Percentiles rank a stretch among this genome's conserved stretches.
phyloP scores from a whole-genome alignment of 53 echinoderm and acorn worm genomes.

The Patiria pectinifera region DNA sequence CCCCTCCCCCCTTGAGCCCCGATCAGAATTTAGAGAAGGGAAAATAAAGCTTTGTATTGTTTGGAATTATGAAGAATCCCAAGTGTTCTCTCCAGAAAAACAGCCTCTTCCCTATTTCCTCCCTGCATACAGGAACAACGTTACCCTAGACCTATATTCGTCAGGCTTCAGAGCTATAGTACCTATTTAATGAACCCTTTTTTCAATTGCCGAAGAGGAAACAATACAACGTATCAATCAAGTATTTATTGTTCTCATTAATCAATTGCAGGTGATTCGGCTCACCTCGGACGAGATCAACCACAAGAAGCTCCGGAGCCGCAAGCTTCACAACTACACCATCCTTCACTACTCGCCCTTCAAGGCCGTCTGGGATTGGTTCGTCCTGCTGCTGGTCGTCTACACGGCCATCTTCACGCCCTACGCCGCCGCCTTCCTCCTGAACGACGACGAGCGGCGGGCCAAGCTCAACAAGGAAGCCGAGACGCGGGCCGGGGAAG shows the following conservation, averaged over 20 bases:
- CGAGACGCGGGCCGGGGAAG: conserved; percentile 84
- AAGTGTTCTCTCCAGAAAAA: no score
- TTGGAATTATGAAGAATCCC: no score
- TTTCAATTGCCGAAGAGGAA: no score
- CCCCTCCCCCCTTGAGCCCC: no score
- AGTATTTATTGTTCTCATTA: neutral
- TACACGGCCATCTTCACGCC: conserved; percentile 99
- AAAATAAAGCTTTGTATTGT: no score
- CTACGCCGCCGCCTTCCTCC: conserved; percentile 95
- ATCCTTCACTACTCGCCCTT: conserved; percentile 99
- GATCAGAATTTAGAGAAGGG: no score
- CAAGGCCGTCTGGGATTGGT: conserved; percentile 99
- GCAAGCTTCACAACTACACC: conserved; percentile 91
- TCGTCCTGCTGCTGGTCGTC: conserved; percentile 89
- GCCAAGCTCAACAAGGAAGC: conserved; percentile 90
- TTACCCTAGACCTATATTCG: no score
- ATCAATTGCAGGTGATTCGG: conserved; percentile 76
- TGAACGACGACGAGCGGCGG: conserved; percentile 73
- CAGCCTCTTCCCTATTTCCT: no score
- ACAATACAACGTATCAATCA: neutral
- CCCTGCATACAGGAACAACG: no score
- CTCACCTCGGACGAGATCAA: conserved; percentile 99
- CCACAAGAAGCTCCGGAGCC: conserved; percentile 94
- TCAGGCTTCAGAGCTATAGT: no score
- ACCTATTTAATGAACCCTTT: no score